Evolutionary conservation across 2,797 vertebrate species (phyloP).

Genomic region (Bovichtus variegatus): DNA sequence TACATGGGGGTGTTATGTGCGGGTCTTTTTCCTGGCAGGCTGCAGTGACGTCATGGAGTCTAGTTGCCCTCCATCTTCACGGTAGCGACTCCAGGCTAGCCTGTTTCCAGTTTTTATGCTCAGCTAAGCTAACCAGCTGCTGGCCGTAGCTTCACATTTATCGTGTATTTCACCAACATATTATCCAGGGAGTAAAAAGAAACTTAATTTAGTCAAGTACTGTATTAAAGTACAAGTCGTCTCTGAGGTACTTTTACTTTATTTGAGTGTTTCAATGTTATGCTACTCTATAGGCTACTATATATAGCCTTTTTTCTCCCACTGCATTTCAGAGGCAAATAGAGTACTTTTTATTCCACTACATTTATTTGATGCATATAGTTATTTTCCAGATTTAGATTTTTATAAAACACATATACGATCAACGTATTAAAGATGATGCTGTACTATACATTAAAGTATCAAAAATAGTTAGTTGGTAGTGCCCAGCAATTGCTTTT

Average conservation of each 20-base stretch:
- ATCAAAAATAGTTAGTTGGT: neutral
- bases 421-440: neutral
- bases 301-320: too few species aligned
- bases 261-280: neutral
- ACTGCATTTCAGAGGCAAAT: neutral
- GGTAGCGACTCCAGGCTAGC: neutral
- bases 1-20: neutral
- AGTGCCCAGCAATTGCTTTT: neutral
- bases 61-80: neutral
- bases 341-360: neutral
- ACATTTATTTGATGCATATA: neutral
- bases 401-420: neutral
- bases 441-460: neutral
- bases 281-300: neutral
- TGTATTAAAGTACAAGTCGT: neutral
- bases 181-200: neutral
- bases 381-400: neutral
- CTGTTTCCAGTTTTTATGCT: neutral
- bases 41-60: neutral
- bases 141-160: neutral
- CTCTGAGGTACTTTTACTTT: neutral
- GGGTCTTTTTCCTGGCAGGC: neutral
- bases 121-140: neutral
- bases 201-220: neutral
- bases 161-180: neutral